phyloP scores from a whole-genome alignment of 2,888 invertebrate genomes.

The Lamellibrachia columna region DNA sequence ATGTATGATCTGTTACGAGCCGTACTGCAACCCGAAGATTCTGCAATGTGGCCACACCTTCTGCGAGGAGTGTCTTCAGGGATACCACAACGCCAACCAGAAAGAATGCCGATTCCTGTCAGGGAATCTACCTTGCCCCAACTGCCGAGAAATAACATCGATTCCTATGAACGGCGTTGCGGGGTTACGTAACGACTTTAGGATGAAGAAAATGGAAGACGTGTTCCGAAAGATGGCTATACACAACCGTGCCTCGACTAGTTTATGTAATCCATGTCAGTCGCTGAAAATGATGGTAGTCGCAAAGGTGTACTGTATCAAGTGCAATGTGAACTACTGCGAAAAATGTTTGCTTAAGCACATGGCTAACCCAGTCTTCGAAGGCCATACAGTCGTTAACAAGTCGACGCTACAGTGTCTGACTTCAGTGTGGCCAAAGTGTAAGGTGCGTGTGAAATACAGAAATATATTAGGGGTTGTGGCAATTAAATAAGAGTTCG shows the following conservation, averaged over 20 bases:
- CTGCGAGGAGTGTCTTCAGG: slow-evolving; percentile 42
- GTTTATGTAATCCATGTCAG: neutral
- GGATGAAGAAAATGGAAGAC: slow-evolving; percentile 29
- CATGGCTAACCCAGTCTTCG: slow-evolving; percentile 40
- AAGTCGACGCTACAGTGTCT: neutral
- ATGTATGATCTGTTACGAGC: slow-evolving; percentile 47
- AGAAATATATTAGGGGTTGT: too few species aligned
- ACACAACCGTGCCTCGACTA: neutral
- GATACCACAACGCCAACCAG: slow-evolving; percentile 39
- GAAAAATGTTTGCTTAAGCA: slow-evolving; percentile 38
- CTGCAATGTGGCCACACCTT: slow-evolving; percentile 46
- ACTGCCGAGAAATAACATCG: slow-evolving; percentile 43
- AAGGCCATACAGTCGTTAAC: slow-evolving; percentile 36
- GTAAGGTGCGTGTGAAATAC: too few species aligned
- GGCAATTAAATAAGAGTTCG: too few species aligned
- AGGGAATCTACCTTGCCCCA: slow-evolving; percentile 45
- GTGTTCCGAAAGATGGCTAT: neutral
- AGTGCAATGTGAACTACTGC: slow-evolving; percentile 43
- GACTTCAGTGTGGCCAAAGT: too few species aligned
- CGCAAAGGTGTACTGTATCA: slow-evolving; percentile 35
- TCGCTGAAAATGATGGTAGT: neutral
- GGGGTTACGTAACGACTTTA: slow-evolving; percentile 45
- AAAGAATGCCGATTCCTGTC: slow-evolving; percentile 37
- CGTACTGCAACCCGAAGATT: slow-evolving; percentile 43
- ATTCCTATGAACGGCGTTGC: slow-evolving; percentile 40